These are phyloP conservation scores for Lagocephalus sceleratus DNA, from an alignment of 2,797 vertebrate genomes.

Conservation along the genomic window DNA sequence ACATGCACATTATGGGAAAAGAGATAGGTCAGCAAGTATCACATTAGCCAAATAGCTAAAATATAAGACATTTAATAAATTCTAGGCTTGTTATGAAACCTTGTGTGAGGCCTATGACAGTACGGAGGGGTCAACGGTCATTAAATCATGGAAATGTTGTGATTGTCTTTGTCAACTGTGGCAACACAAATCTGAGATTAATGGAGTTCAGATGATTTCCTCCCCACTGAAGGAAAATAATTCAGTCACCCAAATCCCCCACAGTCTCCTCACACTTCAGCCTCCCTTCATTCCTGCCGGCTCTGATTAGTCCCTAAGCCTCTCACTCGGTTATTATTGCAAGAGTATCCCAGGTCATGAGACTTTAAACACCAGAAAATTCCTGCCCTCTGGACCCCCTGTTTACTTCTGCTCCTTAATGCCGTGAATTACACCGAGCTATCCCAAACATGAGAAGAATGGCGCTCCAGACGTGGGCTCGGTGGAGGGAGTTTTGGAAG, in stretches of 20 bases:
- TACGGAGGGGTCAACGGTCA: too few species aligned
- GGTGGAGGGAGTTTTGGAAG: conserved; percentile 22
- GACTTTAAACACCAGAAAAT: conserved; percentile 59
- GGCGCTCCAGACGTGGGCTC: conserved; percentile 28
- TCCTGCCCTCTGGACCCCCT: conserved; percentile 50
- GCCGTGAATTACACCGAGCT: conserved; percentile 39
- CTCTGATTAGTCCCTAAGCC: conserved; percentile 46
- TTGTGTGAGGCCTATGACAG: too few species aligned
- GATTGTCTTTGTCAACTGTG: too few species aligned
- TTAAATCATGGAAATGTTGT: too few species aligned
- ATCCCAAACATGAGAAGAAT: conserved; percentile 62
- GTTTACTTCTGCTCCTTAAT: conserved; percentile 45
- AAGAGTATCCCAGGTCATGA: conserved; percentile 64
- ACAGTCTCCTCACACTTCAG: conserved; percentile 14
- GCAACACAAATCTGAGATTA: too few species aligned
- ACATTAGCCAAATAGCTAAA: too few species aligned
- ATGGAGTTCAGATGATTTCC: neutral
- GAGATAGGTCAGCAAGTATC: too few species aligned
- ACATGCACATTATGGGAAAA: too few species aligned
- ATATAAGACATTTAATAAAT: too few species aligned
- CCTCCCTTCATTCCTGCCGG: conserved; percentile 40
- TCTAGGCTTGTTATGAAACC: too few species aligned
- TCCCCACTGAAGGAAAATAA: neutral
- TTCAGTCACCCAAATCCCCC: neutral
- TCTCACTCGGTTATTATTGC: conserved; percentile 55